Percentiles rank a stretch among this genome's conserved stretches.
phyloP scores from a whole-genome alignment of 1,140 invertebrate species.

The Meloidogyne chitwoodi region DNA sequence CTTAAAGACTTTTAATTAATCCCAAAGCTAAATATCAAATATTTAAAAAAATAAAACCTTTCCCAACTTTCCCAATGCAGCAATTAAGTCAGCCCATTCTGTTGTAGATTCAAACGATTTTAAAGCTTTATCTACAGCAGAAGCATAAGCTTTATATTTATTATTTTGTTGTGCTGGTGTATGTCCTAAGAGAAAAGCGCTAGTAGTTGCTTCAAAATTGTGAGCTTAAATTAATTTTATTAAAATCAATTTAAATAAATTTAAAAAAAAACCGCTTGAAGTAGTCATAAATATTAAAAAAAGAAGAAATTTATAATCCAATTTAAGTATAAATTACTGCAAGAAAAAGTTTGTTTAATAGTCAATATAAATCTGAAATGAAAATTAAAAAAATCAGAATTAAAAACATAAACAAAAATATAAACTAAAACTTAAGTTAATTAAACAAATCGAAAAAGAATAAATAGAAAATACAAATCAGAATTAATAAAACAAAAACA shows the following conservation, averaged over 20 bases:
- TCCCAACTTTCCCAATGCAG: constrained; percentile 82
- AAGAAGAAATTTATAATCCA: background rate
- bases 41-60: constrained; percentile 67
- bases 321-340: background rate
- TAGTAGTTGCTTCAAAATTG: constrained; percentile 32
- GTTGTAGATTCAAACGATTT: constrained; percentile 84
- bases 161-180: constrained; percentile 27
- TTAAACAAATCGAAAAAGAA: too few species aligned
- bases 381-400: background rate
- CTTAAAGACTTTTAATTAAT: too few species aligned
- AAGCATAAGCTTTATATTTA: constrained; percentile 75
- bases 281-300: background rate
- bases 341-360: background rate
- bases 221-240: constrained; percentile 19
- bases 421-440: too few species aligned
- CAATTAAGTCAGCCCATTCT: constrained; percentile 91
- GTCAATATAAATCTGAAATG: background rate
- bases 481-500: background rate
- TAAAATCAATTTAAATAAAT: constrained; percentile 6
- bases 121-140: constrained; percentile 79
- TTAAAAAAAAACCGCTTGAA: background rate
- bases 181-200: constrained; percentile 19
- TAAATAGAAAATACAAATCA: background rate
- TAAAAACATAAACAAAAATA: background rate
- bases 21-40: too few species aligned